These are phyloP conservation scores for Heliconius ethilla DNA, from an alignment of 2,888 invertebrate genomes.

Conservation along the genomic window DNA sequence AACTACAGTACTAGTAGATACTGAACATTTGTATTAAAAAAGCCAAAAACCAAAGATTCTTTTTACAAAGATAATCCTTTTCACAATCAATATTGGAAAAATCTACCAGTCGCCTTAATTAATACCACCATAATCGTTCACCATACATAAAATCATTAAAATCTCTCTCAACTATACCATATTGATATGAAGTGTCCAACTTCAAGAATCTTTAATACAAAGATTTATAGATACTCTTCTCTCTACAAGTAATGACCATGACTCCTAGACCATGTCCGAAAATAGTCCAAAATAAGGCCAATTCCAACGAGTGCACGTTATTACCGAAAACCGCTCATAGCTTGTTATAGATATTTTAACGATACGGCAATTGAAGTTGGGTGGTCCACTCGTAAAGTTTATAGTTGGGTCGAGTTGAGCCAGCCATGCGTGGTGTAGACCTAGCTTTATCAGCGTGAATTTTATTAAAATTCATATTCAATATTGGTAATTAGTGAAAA, in stretches of 20 bases:
- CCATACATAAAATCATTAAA: background rate
- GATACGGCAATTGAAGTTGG: conserved; percentile 51
- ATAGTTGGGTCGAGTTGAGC: conserved; percentile 46
- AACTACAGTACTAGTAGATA: no score
- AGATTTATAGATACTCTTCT: background rate
- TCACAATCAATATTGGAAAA: no score
- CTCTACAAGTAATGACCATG: conserved; percentile 3
- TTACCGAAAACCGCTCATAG: conserved; percentile 50
- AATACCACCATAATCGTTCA: no score
- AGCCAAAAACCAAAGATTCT: no score
- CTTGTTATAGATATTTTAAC: conserved; percentile 51
- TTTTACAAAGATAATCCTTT: no score
- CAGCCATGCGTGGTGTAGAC: conserved; percentile 35
- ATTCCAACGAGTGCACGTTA: conserved; percentile 45
- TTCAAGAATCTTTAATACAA: background rate
- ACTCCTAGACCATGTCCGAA: conserved; percentile 28
- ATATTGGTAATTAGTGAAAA: conserved; percentile 1
- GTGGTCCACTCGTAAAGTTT: conserved; percentile 51
- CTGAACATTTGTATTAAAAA: no score
- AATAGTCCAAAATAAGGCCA: conserved; percentile 43
- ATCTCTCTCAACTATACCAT: background rate
- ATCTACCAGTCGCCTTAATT: no score
- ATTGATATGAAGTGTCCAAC: background rate
- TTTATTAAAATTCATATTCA: conserved; percentile 15
- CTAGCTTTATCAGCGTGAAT: conserved; percentile 32